These are phyloP conservation scores for Entosphenus tridentatus DNA, from an alignment of 2,113 vertebrate species.

Conservation along the genomic window DNA sequence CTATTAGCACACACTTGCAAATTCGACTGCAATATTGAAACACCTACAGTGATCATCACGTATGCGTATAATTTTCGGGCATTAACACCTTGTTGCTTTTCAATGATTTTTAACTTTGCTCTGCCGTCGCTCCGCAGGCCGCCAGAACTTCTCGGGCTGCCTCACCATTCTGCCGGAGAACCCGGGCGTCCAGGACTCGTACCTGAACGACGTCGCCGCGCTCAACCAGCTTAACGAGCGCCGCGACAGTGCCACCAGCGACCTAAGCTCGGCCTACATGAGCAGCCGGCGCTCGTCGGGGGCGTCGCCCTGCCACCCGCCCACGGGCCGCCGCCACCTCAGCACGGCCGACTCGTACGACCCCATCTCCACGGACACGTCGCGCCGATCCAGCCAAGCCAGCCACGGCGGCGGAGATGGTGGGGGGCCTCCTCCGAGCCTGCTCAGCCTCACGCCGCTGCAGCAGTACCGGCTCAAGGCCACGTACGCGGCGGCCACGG, in stretches of 20 bases:
- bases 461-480: slow-evolving; percentile 87
- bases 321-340: slow-evolving; percentile 67
- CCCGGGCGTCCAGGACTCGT: slow-evolving; percentile 8
- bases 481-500: slow-evolving; percentile 69
- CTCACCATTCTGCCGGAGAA: slow-evolving; percentile 2
- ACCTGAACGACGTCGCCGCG: slow-evolving; percentile 42
- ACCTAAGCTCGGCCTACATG: slow-evolving; percentile 64
- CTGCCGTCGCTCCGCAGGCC: too few species aligned
- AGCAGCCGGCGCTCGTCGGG: slow-evolving; percentile 77
- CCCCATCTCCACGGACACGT: slow-evolving; percentile 75
- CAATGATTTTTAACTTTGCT: too few species aligned
- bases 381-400: slow-evolving; percentile 69
- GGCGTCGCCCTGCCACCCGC: slow-evolving; percentile 63
- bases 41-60: too few species aligned
- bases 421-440: slow-evolving; percentile 16
- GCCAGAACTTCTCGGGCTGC: neutral
- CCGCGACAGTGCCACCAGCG: slow-evolving; percentile 69
- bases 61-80: too few species aligned
- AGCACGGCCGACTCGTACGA: slow-evolving; percentile 87
- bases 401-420: slow-evolving; percentile 32
- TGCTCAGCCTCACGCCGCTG: slow-evolving; percentile 65
- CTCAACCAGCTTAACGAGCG: slow-evolving; percentile 70
- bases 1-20: too few species aligned
- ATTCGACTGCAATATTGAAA: too few species aligned
- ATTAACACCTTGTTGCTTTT: too few species aligned